Conservation (phyloP, 2,888 invertebrate species). For the Pasiphila rectangulata region DNA sequence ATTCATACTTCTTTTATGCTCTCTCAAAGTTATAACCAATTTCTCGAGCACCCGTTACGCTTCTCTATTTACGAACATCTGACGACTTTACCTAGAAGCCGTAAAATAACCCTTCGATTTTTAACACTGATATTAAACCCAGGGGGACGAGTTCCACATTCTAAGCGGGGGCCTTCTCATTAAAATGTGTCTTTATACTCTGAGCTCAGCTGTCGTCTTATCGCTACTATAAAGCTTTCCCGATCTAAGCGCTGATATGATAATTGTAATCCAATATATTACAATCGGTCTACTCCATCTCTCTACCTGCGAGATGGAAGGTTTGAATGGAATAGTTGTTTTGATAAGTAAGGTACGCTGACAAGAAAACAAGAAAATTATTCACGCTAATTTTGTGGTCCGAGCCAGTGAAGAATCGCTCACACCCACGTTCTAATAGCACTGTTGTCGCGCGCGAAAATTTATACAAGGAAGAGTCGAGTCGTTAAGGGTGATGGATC, state of each 20-base stretch:
- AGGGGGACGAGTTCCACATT: constrained; percentile 56
- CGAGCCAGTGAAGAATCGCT: constrained; percentile 41
- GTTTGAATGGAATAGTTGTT: constrained; percentile 22
- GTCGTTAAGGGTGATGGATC: constrained; percentile 60
- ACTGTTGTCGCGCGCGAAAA: constrained; percentile 48
- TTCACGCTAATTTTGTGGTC: constrained; percentile 42
- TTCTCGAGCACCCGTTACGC: constrained; percentile 14
- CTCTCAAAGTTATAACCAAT: constrained; percentile 12
- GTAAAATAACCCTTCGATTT: constrained; percentile 55
- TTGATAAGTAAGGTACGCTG: constrained; percentile 11
- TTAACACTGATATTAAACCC: constrained; percentile 50
- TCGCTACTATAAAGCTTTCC: constrained; percentile 61
- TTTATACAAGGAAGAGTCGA: constrained; percentile 50
- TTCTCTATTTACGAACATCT: constrained; percentile 27
- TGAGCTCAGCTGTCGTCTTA: constrained; percentile 66
- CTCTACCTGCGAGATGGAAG: constrained; percentile 40
- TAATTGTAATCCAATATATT: constrained; percentile 72
- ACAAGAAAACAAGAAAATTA: constrained; percentile 15
- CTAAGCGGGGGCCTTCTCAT: constrained; percentile 58
- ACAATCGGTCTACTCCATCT: constrained; percentile 52
- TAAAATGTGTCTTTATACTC: constrained; percentile 68
- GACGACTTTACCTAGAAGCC: constrained; percentile 35
- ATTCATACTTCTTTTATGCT: constrained; percentile 10
- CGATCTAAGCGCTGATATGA: constrained; percentile 66
- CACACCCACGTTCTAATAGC: constrained; percentile 41